phyloP scores from a whole-genome alignment of 2,113 vertebrate species.

The Centrocercus urophasianus region DNA sequence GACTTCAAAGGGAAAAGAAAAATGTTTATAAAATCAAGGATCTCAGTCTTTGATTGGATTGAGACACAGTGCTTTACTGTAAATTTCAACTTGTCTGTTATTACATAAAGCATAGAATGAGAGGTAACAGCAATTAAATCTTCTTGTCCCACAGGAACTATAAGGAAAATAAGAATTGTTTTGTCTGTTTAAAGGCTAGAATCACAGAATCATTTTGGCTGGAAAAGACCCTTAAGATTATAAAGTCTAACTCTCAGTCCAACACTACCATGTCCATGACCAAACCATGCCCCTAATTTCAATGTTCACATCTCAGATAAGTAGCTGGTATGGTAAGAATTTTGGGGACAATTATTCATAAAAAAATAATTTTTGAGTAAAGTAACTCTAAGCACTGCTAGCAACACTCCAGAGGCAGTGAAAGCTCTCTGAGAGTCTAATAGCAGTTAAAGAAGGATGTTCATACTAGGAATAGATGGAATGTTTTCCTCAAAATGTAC shows the following conservation, averaged over 20 bases:
- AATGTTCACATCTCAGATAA: not conserved
- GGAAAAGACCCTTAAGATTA: not conserved
- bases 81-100: not conserved
- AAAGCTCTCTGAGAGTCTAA: not conserved
- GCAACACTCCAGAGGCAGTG: not conserved
- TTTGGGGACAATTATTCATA: not conserved
- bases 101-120: not conserved
- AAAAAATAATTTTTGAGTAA: not conserved
- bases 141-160: not conserved
- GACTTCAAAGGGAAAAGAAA: not conserved
- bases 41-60: not conserved
- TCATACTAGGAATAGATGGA: not conserved
- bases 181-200: not conserved
- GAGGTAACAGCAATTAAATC: not conserved
- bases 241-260: not conserved
- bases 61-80: not conserved
- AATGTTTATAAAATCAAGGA: not conserved
- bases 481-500: not conserved
- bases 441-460: not conserved
- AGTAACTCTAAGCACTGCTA: not conserved
- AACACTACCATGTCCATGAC: not conserved
- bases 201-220: not conserved
- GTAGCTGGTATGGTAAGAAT: not conserved
- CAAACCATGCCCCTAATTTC: not conserved
- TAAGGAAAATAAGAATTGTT: not conserved